A percentile compares a stretch with the other conserved stretches of the same genome.
phyloP scores from a whole-genome alignment of 2,113 vertebrate species.

The Mus pahari region DNA sequence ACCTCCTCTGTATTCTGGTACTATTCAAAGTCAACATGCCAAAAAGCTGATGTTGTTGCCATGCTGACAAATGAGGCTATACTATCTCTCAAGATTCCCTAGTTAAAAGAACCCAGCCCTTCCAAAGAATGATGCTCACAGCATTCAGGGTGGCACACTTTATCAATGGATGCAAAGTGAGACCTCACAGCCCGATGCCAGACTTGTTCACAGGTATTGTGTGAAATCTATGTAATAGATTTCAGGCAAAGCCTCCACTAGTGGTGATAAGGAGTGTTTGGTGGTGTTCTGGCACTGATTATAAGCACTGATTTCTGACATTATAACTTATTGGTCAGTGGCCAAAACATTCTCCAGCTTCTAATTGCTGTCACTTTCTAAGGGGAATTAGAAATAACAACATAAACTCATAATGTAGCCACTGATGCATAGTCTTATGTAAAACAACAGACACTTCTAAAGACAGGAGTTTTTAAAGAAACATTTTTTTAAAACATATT shows the following conservation, averaged over 20 bases:
- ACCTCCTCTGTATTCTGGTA: conserved; percentile 21
- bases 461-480: neutral
- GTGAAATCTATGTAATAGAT: neutral
- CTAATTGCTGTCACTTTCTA: conserved; percentile 51
- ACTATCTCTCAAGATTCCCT: neutral
- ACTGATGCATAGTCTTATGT: neutral
- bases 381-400: conserved; percentile 19
- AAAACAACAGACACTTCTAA: neutral
- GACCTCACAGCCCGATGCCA: neutral
- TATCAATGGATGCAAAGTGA: neutral
- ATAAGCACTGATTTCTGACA: conserved; percentile 64
- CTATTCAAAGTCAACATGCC: neutral
- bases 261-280: neutral
- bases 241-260: neutral
- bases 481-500: neutral
- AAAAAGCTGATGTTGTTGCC: neutral
- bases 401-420: neutral
- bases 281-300: conserved; percentile 23
- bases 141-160: neutral
- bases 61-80: neutral
- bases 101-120: neutral
- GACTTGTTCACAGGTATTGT: conserved; percentile 15
- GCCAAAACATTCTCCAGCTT: neutral
- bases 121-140: neutral
- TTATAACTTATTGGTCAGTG: conserved; percentile 46